phyloP scores from a whole-genome alignment of 2,113 vertebrate genomes.

The Recurvirostra avosetta region DNA sequence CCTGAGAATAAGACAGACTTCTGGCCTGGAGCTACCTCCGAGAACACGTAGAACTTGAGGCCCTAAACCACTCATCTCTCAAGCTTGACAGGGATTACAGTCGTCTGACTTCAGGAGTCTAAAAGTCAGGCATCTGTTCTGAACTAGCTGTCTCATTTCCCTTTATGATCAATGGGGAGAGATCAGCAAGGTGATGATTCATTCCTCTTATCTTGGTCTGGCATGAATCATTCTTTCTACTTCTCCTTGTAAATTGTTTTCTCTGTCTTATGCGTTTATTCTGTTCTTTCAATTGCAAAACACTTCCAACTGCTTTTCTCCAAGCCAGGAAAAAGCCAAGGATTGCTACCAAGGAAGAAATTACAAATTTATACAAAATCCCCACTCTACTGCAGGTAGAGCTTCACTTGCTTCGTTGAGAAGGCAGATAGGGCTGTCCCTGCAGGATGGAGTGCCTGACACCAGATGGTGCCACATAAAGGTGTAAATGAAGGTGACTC shows the following conservation, averaged over 20 bases:
- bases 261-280: neutral
- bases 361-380: neutral
- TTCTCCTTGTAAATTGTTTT: neutral
- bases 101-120: conserved; percentile 12
- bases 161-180: conserved; percentile 52
- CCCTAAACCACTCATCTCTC: conserved; percentile 21
- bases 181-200: conserved; percentile 42
- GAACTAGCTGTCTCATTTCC: conserved; percentile 46
- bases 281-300: neutral
- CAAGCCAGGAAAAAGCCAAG: neutral
- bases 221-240: conserved; percentile 1
- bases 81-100: neutral
- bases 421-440: neutral
- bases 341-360: neutral
- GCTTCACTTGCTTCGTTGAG: neutral
- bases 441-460: neutral
- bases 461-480: neutral
- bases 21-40: neutral
- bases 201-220: neutral
- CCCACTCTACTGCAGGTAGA: neutral
- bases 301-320: neutral
- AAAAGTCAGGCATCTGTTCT: conserved; percentile 20
- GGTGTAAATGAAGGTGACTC: neutral
- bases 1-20: neutral
- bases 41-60: neutral